phyloP scores from a whole-genome alignment of 2,888 invertebrate species.

The Euzophera pinguis region DNA sequence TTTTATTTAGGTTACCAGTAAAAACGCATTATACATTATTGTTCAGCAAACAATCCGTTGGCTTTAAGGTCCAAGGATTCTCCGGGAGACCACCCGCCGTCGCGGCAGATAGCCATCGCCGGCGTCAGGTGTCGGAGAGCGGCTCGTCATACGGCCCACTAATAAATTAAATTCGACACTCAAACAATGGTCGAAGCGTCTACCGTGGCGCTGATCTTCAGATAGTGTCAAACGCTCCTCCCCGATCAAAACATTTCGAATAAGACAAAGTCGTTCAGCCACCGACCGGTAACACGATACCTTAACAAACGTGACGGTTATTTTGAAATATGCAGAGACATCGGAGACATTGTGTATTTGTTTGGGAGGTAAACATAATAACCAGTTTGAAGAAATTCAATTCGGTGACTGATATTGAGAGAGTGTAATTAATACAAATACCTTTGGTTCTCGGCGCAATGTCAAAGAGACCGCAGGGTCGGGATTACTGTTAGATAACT shows the following conservation, averaged over 20 bases:
- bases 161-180: conserved; percentile 69
- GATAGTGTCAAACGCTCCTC: conserved; percentile 40
- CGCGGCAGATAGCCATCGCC: conserved; percentile 56
- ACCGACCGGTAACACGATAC: conserved; percentile 39
- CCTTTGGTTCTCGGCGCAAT: conserved; percentile 48
- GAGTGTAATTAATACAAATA: conserved; percentile 65
- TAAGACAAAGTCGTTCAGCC: conserved; percentile 41
- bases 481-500: conserved; percentile 56
- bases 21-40: conserved; percentile 2
- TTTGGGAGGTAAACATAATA: conserved; percentile 16
- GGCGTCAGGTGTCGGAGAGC: conserved; percentile 58
- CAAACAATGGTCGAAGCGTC: conserved; percentile 54
- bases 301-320: conserved; percentile 31
- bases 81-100: conserved; percentile 52
- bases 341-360: conserved; percentile 25
- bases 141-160: conserved; percentile 36
- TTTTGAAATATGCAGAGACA: conserved; percentile 22
- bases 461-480: conserved; percentile 64
- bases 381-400: conserved; percentile 24
- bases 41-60: conserved; percentile 18
- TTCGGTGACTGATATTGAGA: conserved; percentile 45
- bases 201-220: conserved; percentile 45
- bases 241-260: conserved; percentile 47
- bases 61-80: conserved; percentile 21
- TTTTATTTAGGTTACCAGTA: not conserved